Base-by-base conservation (phyloP, 2,888 invertebrate species). In the Lasius fuliginosus region DNA sequence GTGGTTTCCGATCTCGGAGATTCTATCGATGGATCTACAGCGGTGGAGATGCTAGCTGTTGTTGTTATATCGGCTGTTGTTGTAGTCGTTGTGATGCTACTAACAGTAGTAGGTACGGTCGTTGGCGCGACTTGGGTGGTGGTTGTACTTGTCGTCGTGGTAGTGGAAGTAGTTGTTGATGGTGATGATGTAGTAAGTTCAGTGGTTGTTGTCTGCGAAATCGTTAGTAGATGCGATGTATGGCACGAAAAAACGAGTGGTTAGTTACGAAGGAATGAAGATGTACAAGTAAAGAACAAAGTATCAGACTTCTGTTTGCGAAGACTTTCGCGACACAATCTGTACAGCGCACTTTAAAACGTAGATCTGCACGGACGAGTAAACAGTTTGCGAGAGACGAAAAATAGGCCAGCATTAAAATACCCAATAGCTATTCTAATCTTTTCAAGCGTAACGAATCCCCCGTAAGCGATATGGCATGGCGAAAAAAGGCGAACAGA, bases 221-320 rank as follows among this genome's bases (percentile, higher is more conserved):
- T 94, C 92, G 95, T 95, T 95, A 95, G 95, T 95, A 94, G 91
- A 93, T 94, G 94, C 94, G 93, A 91, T 93, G 94, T 94, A 93
- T 92, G 92, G 92, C 92, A 92, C 90, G 92, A 91, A 88, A 53
- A 92, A 90, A 91, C 87, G 79, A 74, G 90, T 91, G 84, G 94
- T 94, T 94, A 94, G 94, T 94, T 92, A 94, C 92, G 69, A 85
- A 83, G 65, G 67, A 74, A 82, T 69, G 73, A 77, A 90, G 79
- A 84, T 83, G 89, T 85, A 84, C 60, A 81, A 76, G 42, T 83
- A 85, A 5, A 62, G 69, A 84, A 84, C 69, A 18, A 69, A 30
- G 81, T 82, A 42, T 75, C 65, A 81, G 83, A 75, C 81, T 89
- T 86, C 85, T 84, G 85, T 90, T 85, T 85, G 77, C 69, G 62